Evolutionary conservation across 2,113 vertebrate genomes (phyloP).

Genomic region (Pteronura brasiliensis): DNA sequence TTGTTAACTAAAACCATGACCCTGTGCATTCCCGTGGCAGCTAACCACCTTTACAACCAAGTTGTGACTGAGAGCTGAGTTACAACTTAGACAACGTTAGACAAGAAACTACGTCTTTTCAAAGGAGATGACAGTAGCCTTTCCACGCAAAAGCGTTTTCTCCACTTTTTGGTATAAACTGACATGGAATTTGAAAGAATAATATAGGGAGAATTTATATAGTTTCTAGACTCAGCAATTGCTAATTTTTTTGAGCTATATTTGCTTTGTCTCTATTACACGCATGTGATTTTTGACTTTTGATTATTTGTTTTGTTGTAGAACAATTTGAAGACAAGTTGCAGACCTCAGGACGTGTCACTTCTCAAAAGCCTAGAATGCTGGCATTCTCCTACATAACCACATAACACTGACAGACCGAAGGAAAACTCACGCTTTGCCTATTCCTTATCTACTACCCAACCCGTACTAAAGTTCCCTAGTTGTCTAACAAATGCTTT

Average conservation of each 20-base stretch:
- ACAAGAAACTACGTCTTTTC: not conserved
- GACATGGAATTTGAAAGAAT: not conserved
- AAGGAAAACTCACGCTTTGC: not conserved
- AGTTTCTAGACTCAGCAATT: not conserved
- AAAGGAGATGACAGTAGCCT: not conserved
- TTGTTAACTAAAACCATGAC: not conserved
- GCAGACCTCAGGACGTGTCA: too few species aligned
- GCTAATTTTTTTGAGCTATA: not conserved
- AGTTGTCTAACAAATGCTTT: not conserved
- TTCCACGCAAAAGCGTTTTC: not conserved
- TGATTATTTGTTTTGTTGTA: not conserved
- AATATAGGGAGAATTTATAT: fast-evolving
- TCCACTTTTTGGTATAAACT: not conserved
- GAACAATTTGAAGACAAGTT: not conserved
- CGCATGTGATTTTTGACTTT: not conserved
- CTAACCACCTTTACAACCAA: not conserved
- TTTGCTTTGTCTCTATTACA: not conserved
- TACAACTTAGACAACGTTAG: not conserved
- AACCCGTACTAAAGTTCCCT: too few species aligned
- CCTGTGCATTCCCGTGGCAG: fast-evolving
- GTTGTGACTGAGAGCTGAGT: not conserved
- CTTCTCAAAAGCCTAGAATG: not conserved
- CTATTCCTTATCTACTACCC: too few species aligned
- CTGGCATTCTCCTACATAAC: not conserved
- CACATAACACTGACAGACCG: fast-evolving